These are phyloP conservation scores for Villa cingulata DNA, from an alignment of 2,888 invertebrate species.

Conservation along the genomic window DNA sequence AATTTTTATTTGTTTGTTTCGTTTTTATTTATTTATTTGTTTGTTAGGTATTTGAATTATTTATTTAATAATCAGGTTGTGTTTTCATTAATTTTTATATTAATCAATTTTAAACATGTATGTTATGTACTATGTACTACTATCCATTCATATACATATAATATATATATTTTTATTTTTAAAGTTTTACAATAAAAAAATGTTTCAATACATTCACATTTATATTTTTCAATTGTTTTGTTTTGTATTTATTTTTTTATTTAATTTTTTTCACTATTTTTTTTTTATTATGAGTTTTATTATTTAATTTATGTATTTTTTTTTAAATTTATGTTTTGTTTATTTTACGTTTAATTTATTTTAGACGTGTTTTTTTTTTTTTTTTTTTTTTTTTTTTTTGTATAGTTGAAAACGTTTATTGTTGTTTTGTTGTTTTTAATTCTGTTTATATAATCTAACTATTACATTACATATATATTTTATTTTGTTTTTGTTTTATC, in stretches of 20 bases:
- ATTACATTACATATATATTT: slow-evolving; percentile 2
- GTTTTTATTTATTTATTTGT: too few species aligned
- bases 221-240: neutral
- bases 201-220: neutral
- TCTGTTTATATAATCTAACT: neutral
- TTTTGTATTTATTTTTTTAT: neutral
- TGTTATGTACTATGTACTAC: too few species aligned
- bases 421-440: neutral
- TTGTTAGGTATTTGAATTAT: too few species aligned
- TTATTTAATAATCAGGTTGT: too few species aligned
- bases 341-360: neutral
- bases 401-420: neutral
- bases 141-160: neutral
- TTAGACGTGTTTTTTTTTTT: neutral
- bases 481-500: slow-evolving; percentile 1
- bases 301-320: too few species aligned
- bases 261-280: too few species aligned
- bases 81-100: too few species aligned
- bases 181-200: neutral
- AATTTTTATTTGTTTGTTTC: too few species aligned
- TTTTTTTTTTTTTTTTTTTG: neutral
- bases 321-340: neutral
- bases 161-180: neutral
- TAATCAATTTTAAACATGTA: too few species aligned
- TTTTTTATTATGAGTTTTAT: too few species aligned